Conservation (phyloP, 1,140 invertebrate species). For the Eueides isabella region DNA sequence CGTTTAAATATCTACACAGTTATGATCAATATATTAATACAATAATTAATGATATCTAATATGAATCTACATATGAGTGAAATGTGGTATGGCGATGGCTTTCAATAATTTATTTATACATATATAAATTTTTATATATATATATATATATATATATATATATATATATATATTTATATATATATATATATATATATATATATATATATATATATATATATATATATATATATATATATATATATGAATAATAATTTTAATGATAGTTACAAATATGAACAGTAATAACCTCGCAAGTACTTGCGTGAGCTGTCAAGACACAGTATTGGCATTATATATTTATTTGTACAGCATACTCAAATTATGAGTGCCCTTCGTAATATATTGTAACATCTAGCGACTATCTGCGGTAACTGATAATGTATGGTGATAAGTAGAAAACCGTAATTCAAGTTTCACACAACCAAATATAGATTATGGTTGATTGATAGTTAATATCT, state of each 20-base stretch:
- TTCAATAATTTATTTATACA: neutral
- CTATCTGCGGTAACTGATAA: conserved; percentile 36
- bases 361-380: conserved; percentile 15
- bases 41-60: neutral
- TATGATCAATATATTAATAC: neutral
- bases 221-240: neutral
- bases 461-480: conserved; percentile 23
- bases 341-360: conserved; percentile 8
- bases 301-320: conserved; percentile 18
- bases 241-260: neutral
- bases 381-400: conserved; percentile 38
- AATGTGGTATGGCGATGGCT: neutral
- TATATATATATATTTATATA: too few relatives aligned
- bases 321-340: conserved; percentile 14
- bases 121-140: too few relatives aligned
- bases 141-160: too few relatives aligned
- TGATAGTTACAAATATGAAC: neutral
- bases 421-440: conserved; percentile 33
- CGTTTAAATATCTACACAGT: neutral
- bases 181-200: too few relatives aligned
- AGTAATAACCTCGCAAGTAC: neutral
- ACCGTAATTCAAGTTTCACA: conserved; percentile 11
- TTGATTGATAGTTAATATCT: conserved; percentile 24
- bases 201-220: too few relatives aligned
- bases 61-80: neutral